phyloP scores from a whole-genome alignment of 2,888 invertebrate species.

The Apodemia duryi region DNA sequence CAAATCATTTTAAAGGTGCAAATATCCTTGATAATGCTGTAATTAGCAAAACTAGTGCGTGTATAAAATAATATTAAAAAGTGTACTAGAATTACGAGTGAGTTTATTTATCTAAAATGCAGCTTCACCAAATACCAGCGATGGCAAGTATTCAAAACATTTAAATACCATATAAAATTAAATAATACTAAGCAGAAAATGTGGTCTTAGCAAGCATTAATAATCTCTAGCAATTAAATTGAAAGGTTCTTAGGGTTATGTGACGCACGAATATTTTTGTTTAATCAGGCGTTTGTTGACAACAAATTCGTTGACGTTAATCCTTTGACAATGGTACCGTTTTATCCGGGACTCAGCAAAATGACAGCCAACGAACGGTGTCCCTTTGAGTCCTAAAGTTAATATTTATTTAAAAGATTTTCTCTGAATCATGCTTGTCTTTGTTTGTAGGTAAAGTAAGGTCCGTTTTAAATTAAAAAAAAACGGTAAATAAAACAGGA shows the following conservation, averaged over 20 bases:
- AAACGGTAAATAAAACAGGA: no score
- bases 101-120: no score
- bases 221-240: conserved; percentile 6
- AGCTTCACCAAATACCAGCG: no score
- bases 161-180: no score
- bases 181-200: not conserved
- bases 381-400: conserved; percentile 51
- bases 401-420: conserved; percentile 55
- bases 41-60: no score
- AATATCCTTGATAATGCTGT: no score
- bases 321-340: conserved; percentile 70
- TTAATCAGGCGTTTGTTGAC: conserved; percentile 76
- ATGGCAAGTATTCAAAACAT: no score
- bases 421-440: not conserved
- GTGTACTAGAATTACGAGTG: no score
- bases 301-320: conserved; percentile 76
- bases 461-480: no score
- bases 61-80: no score
- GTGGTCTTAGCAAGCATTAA: not conserved
- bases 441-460: no score
- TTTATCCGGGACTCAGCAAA: conserved; percentile 55
- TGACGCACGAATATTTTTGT: conserved; percentile 67
- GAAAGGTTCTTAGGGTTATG: conserved; percentile 34
- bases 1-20: no score
- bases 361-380: conserved; percentile 52